These are phyloP conservation scores for Amphiprion ocellaris DNA, from an alignment of 2,113 vertebrate genomes.

Conservation along the genomic window DNA sequence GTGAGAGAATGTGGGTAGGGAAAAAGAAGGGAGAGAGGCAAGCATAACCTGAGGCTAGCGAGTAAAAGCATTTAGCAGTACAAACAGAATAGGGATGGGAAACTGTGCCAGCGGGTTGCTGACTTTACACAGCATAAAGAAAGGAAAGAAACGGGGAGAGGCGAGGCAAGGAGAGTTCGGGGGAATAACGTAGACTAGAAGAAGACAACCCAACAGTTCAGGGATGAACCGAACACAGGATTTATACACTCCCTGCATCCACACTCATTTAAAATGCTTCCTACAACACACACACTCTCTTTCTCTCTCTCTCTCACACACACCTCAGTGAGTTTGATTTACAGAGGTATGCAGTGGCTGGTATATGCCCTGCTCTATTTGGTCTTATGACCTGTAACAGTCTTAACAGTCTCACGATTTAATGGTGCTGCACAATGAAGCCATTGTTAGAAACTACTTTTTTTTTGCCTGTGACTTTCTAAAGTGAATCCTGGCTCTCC, in stretches of 20 bases:
- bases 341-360: conserved; percentile 39
- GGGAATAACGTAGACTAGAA: conserved; percentile 18
- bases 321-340: conserved; percentile 16
- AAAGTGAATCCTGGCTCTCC: neutral
- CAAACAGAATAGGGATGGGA: conserved; percentile 51
- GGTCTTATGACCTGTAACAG: conserved; percentile 51
- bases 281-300: neutral
- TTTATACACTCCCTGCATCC: conserved; percentile 31
- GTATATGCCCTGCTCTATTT: conserved; percentile 32
- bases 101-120: conserved; percentile 43
- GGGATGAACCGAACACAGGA: conserved; percentile 27
- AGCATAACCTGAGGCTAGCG: conserved; percentile 39
- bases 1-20: conserved; percentile 37
- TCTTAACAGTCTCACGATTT: conserved; percentile 43
- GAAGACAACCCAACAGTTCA: conserved; percentile 37
- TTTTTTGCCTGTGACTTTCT: neutral
- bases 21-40: conserved; percentile 28
- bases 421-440: conserved; percentile 22
- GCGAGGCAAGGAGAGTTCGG: conserved; percentile 3
- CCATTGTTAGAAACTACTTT: neutral
- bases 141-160: conserved; percentile 17
- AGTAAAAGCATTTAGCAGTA: conserved; percentile 54
- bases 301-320: neutral
- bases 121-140: conserved; percentile 52
- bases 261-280: conserved; percentile 15